Evolutionary conservation across 1,140 invertebrate genomes (phyloP), one percentile per base, ranked within the genome.

Genomic region (Sesamia nonagrioides): DNA sequence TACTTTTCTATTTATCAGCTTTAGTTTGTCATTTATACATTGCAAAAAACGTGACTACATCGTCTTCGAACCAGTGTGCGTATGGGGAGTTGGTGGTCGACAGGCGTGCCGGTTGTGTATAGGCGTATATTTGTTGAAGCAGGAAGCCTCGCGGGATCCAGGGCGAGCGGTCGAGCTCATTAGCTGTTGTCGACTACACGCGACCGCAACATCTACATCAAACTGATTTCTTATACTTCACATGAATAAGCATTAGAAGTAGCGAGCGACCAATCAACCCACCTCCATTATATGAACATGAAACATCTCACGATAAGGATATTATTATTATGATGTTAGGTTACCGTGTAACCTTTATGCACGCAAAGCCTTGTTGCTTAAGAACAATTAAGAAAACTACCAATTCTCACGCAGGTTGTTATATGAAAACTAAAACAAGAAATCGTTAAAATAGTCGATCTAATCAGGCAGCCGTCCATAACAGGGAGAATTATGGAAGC

Each of bases 111-210:
- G 27, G 3, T 33, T 33, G 37, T 68, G 63, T 68, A 7, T 42
- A 66, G 6, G 35, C 9, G 40, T 52, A 48, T 17, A 69, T 69
- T 69, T 27, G 66, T 21, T 50, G 11, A 17, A 50, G 48, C 45
- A 37, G 68, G 68, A 71, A 71, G 42, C 68, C 52, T 40, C 71
- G 71, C 54, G 11, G 37, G 54, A 73, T 73, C 18, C 71, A 73
- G 71, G 52, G 54, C 52, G 18, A 60, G 40, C 54, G 60, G 71
- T 73, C 60, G 71, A 73, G 71, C 52, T 73, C 35, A 58, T 73
- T 73, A 73, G 52, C 18, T n/a, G n/a, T n/a, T n/a, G n/a, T n/a
- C n/a, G 71, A 71, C 37, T 35, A 42, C 71, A 58, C 54, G 54
- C 18, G 54, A 60, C 37, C 71, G 37, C 60, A 63, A 61, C 33